phyloP scores from a whole-genome alignment of 2,888 invertebrate genomes.

The Aricia artaxerxes region DNA sequence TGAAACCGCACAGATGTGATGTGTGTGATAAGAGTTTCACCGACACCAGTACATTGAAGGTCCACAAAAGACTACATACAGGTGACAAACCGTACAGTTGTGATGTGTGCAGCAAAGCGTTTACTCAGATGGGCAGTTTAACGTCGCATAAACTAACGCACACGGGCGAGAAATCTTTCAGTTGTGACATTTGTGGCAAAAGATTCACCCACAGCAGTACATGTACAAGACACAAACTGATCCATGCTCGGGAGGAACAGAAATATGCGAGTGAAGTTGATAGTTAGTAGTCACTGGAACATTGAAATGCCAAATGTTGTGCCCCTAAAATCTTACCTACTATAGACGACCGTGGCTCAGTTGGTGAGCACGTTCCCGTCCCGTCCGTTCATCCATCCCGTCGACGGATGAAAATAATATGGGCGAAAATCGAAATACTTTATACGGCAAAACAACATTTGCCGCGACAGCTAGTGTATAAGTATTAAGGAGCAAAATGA shows the following conservation, averaged over 20 bases:
- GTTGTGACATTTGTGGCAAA: background rate
- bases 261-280: too few relatives aligned
- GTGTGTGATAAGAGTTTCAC: constrained; percentile 3
- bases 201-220: background rate
- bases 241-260: background rate
- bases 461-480: too few relatives aligned
- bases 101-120: background rate
- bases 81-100: background rate
- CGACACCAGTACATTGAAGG: background rate
- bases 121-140: background rate
- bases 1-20: background rate
- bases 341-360: too few relatives aligned
- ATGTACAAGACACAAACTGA: background rate
- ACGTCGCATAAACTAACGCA: background rate
- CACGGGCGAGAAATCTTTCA: background rate
- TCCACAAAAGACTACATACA: background rate
- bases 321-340: too few relatives aligned
- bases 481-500: too few relatives aligned
- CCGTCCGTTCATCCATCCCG: too few relatives aligned
- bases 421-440: too few relatives aligned
- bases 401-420: too few relatives aligned
- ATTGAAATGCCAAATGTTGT: too few relatives aligned
- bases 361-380: too few relatives aligned
- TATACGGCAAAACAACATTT: too few relatives aligned
- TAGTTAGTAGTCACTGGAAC: too few relatives aligned